Evolutionary conservation across 2,888 invertebrate genomes (phyloP), one percentile per base, ranked within the genome.

Genomic region (Protonemura montana): DNA sequence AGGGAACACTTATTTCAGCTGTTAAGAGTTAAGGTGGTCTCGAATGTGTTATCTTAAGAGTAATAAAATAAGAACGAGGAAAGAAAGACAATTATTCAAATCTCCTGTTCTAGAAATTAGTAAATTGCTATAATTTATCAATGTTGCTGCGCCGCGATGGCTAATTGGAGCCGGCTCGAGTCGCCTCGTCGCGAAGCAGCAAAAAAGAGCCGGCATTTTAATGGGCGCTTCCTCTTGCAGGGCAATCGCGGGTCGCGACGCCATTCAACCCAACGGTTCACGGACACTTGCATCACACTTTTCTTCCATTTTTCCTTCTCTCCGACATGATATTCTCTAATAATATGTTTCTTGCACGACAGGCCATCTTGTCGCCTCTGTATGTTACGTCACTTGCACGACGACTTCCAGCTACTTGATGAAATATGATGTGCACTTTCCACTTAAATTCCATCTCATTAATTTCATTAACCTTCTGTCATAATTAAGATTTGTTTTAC

Each of bases 401-500:
- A 1, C 21, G 59, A 59, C 59, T 78, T 78, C 78, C n/a, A 3
- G n/a, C 2, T 0, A 78, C 78, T 10, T 78, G 27, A 78, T 78
- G 28, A 27, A 2, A 59, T 59, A 59, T 59, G 25, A 81, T 81
- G 81, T 81, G 30, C 30, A 76, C 27, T 27, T 76, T n/a, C 6
- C 76, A 26, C 27, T 27, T 6, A 59, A 26, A 59, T 76, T 80
- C 35, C 77, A 77, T 85, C 86, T 85, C 80, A 84, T 86, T 85
- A 84, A 85, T 78, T 86, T 86, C 76, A 86, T 86, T 85, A 86
- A 26, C 84, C 59, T 21, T 86, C 84, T 84, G 59, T 85, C 86
- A 84, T 85, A 86, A 86, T 86, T 86, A 84, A 35, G 76, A 83
- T 83, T 86, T 86, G 82, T 86, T 86, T 86, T 86, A 82, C 41